These are phyloP conservation scores for Pogonomyrmex californicus DNA, from an alignment of 1,140 invertebrate genomes.

Conservation along the genomic window DNA sequence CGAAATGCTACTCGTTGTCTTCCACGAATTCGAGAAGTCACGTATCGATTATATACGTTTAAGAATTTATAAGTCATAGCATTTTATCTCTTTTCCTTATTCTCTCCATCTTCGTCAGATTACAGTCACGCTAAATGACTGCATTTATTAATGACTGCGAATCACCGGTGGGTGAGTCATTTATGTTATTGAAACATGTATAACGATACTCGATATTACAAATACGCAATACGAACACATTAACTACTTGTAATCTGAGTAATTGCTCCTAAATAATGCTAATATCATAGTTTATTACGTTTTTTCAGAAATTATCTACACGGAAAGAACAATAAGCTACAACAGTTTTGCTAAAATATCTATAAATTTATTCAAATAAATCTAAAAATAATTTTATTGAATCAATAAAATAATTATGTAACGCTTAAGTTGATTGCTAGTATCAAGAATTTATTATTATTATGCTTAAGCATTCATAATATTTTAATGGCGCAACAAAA, in stretches of 20 bases:
- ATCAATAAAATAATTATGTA: no score
- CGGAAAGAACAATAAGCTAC: no score
- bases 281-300: not conserved
- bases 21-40: not conserved
- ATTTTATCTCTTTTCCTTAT: not conserved
- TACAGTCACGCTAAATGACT: not conserved
- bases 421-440: no score
- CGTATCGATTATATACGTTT: not conserved
- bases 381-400: no score
- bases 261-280: not conserved
- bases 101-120: not conserved
- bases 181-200: slow-evolving; percentile 26
- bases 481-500: no score
- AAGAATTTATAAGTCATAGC: slow-evolving; percentile 1
- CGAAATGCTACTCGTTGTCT: not conserved
- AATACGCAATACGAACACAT: not conserved
- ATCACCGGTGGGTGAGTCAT: slow-evolving; percentile 23
- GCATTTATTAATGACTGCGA: slow-evolving; percentile 8
- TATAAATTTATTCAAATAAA: no score
- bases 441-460: no score
- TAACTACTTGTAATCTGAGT: not conserved
- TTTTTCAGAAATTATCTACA: not conserved
- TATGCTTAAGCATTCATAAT: no score
- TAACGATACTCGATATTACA: not conserved
- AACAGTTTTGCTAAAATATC: no score